A percentile compares a stretch with the other conserved stretches of the same genome.
Evolutionary conservation across 2,888 invertebrate genomes (phyloP).

Genomic region (Acleris cristana): DNA sequence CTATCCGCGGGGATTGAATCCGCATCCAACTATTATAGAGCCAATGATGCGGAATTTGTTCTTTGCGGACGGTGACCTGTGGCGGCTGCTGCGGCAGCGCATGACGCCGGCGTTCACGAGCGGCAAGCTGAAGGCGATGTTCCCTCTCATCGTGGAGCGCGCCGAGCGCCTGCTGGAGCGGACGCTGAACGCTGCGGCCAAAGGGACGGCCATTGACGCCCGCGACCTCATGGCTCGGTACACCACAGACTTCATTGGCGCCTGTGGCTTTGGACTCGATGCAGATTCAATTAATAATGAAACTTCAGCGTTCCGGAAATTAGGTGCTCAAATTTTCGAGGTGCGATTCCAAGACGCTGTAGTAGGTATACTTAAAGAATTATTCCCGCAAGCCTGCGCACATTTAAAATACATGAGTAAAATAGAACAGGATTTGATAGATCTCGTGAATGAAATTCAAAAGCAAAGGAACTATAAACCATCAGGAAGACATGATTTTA

Average conservation of each 20-base stretch:
- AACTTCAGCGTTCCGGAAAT: constrained; percentile 58
- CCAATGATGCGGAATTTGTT: constrained; percentile 63
- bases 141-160: constrained; percentile 62
- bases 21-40: constrained; percentile 53
- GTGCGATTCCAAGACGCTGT: constrained; percentile 44
- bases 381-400: constrained; percentile 54
- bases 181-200: constrained; percentile 47
- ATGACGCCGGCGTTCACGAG: constrained; percentile 68
- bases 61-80: constrained; percentile 64
- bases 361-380: constrained; percentile 51
- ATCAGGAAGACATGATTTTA: constrained; percentile 59
- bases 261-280: constrained; percentile 65
- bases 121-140: constrained; percentile 67
- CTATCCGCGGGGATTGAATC: constrained; percentile 55
- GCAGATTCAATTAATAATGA: constrained; percentile 61
- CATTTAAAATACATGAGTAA: constrained; percentile 48
- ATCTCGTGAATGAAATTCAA: constrained; percentile 57
- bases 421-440: constrained; percentile 53
- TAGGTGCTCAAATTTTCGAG: constrained; percentile 57
- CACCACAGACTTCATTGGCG: constrained; percentile 67
- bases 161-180: constrained; percentile 57
- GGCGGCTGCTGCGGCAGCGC: constrained; percentile 65
- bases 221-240: constrained; percentile 68
- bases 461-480: constrained; percentile 58
- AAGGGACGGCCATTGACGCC: constrained; percentile 51